Conservation (phyloP, 1,140 invertebrate species). For the Euura saliciscinereae region DNA sequence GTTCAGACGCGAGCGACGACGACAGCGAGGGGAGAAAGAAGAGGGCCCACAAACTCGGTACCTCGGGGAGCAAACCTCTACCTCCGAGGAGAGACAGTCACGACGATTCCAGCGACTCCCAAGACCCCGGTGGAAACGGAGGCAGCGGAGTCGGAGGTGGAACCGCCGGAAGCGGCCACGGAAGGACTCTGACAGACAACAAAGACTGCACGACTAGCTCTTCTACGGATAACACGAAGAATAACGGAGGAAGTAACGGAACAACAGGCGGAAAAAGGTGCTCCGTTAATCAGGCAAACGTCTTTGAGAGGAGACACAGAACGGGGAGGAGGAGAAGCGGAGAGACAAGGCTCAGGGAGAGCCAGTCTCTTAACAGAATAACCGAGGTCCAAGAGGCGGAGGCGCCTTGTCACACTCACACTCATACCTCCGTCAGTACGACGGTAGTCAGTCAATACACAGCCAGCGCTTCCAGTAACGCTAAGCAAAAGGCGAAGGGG, state of each 20-base stretch:
- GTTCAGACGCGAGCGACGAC: constrained; percentile 90
- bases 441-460: constrained; percentile 35
- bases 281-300: constrained; percentile 39
- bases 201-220: constrained; percentile 44
- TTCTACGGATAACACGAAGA: constrained; percentile 38
- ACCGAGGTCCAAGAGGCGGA: constrained; percentile 79
- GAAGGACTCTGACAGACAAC: constrained; percentile 29
- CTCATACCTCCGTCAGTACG: too few relatives aligned
- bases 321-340: constrained; percentile 64
- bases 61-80: constrained; percentile 63
- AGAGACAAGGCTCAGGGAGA: constrained; percentile 76
- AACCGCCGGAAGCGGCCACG: constrained; percentile 41
- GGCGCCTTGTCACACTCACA: constrained; percentile 41
- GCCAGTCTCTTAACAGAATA: constrained; percentile 81
- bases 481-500: constrained; percentile 52
- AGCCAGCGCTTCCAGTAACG: constrained; percentile 23
- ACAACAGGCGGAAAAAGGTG: constrained; percentile 46
- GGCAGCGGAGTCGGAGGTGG: constrained; percentile 47
- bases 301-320: constrained; percentile 59
- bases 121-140: constrained; percentile 66
- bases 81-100: constrained; percentile 73
- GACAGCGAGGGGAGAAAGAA: constrained; percentile 85
- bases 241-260: constrained; percentile 38
- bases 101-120: constrained; percentile 78
- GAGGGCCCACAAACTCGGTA: constrained; percentile 72